Conservation (phyloP, 1,140 invertebrate genomes). For the Acyrthosiphon pisum region DNA sequence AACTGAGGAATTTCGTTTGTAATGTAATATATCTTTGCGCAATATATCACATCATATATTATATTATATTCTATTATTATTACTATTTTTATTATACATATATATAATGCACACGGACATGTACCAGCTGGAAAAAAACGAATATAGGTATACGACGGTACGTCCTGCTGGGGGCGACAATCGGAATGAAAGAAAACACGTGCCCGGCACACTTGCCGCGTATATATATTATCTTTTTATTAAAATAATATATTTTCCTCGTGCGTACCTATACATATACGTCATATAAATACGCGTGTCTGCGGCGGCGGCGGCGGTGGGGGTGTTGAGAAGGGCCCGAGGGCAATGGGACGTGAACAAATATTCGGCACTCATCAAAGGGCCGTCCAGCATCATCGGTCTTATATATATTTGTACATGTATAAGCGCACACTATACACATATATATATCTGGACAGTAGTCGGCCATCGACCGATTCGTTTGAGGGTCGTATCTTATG, state of each 20-base stretch:
- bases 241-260: slow-evolving; percentile 51
- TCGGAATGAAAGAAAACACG: slow-evolving; percentile 43
- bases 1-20: slow-evolving; percentile 45
- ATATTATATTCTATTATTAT: neutral
- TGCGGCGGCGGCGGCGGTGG: neutral
- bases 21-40: slow-evolving; percentile 18
- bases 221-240: slow-evolving; percentile 25
- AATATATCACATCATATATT: slow-evolving; percentile 13
- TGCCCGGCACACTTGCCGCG: slow-evolving; percentile 53
- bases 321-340: neutral
- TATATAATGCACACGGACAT: neutral
- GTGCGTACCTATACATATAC: neutral
- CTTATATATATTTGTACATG: neutral
- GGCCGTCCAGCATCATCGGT: neutral
- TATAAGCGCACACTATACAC: neutral
- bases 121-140: slow-evolving; percentile 33
- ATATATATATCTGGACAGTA: neutral
- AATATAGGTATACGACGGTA: neutral
- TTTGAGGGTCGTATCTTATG: neutral
- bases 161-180: slow-evolving; percentile 47
- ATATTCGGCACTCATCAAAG: slow-evolving; percentile 45
- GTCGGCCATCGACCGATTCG: neutral
- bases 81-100: slow-evolving; percentile 4
- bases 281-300: slow-evolving; percentile 1
- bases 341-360: slow-evolving; percentile 29